These are phyloP conservation scores for Merops nubicus DNA, from an alignment of 2,113 vertebrate genomes.

Conservation along the genomic window DNA sequence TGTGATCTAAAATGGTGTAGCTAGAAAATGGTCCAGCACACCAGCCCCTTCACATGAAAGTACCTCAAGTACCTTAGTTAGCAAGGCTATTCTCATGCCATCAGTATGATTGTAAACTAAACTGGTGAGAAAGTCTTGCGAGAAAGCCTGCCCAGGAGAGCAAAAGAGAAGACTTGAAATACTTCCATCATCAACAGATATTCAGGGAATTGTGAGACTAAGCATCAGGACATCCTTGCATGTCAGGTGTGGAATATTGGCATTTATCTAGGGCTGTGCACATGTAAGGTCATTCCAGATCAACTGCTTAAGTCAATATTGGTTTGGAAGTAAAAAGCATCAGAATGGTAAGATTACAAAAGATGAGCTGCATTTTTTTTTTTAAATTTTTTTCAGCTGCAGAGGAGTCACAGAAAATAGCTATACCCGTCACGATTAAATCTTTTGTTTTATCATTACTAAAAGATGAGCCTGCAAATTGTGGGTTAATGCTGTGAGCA, in stretches of 20 bases:
- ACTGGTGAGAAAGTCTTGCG: not conserved
- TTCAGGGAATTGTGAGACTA: not conserved
- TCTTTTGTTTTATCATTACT: not conserved
- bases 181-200: not conserved
- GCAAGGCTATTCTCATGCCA: not conserved
- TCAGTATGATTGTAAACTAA: not conserved
- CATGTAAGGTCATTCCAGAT: not conserved
- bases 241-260: not conserved
- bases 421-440: not conserved
- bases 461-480: not conserved
- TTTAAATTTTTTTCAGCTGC: not conserved
- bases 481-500: not conserved
- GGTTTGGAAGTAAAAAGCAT: not conserved
- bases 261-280: not conserved
- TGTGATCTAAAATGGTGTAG: not conserved
- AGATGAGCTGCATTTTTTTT: not conserved
- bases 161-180: not conserved
- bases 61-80: not conserved
- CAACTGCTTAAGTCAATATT: not conserved
- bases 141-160: not conserved
- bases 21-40: not conserved
- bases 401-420: not conserved
- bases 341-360: not conserved
- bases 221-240: not conserved
- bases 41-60: not conserved